Base-by-base conservation (phyloP, 1,140 invertebrate genomes). In the Bombus impatiens region DNA sequence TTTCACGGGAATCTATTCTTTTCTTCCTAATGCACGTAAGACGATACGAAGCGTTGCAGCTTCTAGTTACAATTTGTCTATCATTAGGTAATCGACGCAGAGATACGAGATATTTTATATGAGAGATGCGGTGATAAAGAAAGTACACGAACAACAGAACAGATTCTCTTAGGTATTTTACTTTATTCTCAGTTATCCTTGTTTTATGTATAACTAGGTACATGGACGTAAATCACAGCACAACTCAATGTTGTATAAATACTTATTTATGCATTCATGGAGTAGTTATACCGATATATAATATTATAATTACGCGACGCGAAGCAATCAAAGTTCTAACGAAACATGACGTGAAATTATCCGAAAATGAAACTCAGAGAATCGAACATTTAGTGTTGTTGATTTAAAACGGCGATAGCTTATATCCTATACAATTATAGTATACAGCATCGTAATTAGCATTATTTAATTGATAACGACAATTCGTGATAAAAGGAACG, bases 191-290 rank as follows among this genome's bases (percentile, higher is more conserved):
- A 57, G 70, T 78, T 79, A 35, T 57, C 8, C 44, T 65, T 47
- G 53, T 82, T 84, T 82, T 76, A 87, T 79, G 67, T 80, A 80
- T 82, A 89, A 89, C 75, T 84, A 89, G 89, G 62, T 87, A 89
- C 88, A 89, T 84, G 88, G 81, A 86, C 88, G 84, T 78, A 89
- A 89, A 89, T 89, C 87, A 89, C 88, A 89, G 87, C 80, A 89
- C 75, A 89, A 87, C 76, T 79, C 65, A 77, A 70, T n/a, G 40
- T 89, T 68, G 65, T 89, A 87, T 87, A 89, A 87, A 89, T 72
- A 89, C 28, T 85, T 76, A 88, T 86, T 84, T 76, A 88, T 88
- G 59, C 78, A 78, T 84, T 78, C 15, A 42, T 57, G 32, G 53
- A 42, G 57, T 40, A n/a, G 13, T 82, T 75, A 78, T 70, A 82